phyloP scores from a whole-genome alignment of 2,888 invertebrate genomes.

The Acanthosepion esculentum region DNA sequence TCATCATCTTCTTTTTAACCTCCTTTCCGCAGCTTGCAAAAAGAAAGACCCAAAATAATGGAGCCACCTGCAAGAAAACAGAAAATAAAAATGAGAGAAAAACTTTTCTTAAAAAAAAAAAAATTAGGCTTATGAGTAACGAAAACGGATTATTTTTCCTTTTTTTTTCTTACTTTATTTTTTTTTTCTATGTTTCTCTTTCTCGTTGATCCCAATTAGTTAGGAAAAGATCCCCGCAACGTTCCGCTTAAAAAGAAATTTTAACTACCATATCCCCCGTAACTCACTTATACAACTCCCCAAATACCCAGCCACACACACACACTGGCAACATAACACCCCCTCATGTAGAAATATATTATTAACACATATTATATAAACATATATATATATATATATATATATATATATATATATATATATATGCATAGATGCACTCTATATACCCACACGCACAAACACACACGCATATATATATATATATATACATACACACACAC shows the following conservation, averaged over 20 bases:
- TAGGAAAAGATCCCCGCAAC: background rate
- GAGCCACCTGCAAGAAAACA: background rate
- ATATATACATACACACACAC: too few relatives aligned
- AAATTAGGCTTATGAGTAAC: background rate
- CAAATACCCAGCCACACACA: background rate
- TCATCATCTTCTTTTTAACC: background rate
- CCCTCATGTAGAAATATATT: too few relatives aligned
- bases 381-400: too few relatives aligned
- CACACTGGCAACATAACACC: background rate
- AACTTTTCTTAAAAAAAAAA: background rate
- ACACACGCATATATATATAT: background rate
- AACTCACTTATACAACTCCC: background rate
- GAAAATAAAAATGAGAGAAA: background rate
- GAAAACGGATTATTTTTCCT: background rate
- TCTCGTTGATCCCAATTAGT: constrained; percentile 33
- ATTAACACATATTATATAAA: too few relatives aligned
- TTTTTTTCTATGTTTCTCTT: background rate
- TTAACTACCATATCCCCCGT: constrained; percentile 12
- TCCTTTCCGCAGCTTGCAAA: background rate
- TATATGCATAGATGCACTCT: background rate
- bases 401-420: background rate
- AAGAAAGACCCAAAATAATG: background rate
- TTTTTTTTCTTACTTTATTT: background rate
- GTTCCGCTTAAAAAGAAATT: constrained; percentile 22
- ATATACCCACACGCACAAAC: background rate